phyloP scores from a whole-genome alignment of 2,888 invertebrate species.

The Drosophila robusta region DNA sequence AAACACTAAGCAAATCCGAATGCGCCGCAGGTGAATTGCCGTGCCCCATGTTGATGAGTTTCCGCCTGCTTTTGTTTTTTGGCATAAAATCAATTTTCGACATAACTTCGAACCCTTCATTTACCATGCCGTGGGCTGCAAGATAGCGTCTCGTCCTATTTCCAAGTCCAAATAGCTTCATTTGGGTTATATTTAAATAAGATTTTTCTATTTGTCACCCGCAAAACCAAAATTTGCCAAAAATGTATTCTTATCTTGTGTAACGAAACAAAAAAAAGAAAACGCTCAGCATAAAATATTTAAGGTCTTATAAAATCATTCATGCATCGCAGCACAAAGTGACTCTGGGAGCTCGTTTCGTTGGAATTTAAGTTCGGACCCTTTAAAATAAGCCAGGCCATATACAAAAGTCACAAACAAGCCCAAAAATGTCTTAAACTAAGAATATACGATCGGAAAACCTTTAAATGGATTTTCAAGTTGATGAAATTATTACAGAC shows the following conservation, averaged over 20 bases:
- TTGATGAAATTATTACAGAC: constrained; percentile 37
- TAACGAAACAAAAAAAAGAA: not conserved
- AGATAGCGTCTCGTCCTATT: constrained; percentile 17
- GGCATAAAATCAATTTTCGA: constrained; percentile 58
- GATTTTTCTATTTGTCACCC: constrained; percentile 56
- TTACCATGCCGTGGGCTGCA: constrained; percentile 38
- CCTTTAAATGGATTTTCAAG: constrained; percentile 81
- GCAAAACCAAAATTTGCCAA: constrained; percentile 27
- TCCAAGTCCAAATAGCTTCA: constrained; percentile 42
- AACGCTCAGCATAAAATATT: constrained; percentile 41
- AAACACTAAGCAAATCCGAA: constrained; percentile 33
- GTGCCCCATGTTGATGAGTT: constrained; percentile 56
- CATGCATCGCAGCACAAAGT: constrained; percentile 67
- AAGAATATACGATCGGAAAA: constrained; percentile 55
- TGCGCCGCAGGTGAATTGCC: constrained; percentile 50
- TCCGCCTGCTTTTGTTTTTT: constrained; percentile 26
- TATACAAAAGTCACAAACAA: constrained; percentile 31
- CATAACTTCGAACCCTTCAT: constrained; percentile 54
- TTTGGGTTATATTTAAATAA: constrained; percentile 57
- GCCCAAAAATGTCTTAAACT: constrained; percentile 39
- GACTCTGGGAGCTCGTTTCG: constrained; percentile 40
- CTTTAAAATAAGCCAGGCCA: constrained; percentile 28
- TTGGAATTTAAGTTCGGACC: constrained; percentile 7
- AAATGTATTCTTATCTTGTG: too few relatives aligned
- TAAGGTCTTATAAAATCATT: constrained; percentile 51